Base-by-base conservation (phyloP, 2,888 invertebrate species). In the Hemistola chrysoprasaria region DNA sequence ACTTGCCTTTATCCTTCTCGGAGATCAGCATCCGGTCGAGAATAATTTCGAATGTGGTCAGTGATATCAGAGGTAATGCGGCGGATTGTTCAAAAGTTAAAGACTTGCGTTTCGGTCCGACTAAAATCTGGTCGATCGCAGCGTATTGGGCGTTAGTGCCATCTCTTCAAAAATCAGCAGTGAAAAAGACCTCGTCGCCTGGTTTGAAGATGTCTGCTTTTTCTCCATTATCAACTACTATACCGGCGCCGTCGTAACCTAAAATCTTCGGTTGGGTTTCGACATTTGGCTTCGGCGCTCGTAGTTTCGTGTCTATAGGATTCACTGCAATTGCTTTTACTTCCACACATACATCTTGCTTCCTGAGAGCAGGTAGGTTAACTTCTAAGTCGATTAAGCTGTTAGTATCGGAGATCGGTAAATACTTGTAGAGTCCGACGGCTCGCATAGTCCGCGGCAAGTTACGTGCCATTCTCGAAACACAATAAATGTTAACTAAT, bases 241-340 rank as follows among this genome's bases (percentile, higher is more conserved):
- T 50, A 10, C 86, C 87, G 3, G 87, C 64, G n/a, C 86, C 87
- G 40, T 87, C 87, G 65, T 71, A 85, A 28, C 86, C 86, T 10
- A 87, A 61, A 40, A 87, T 79, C 11, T 71, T 65, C 0, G 83
- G 77, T 1, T 53, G 31, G 0, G 58, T 47, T 59, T 81, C 79
- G 6, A 77, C 46, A 31, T 55, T 57, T 1, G 74, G 60, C 39
- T 82, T 84, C 1, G 80, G 81, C 1, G 83, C 78, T 7, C 85
- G 64, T 48, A 62, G 48, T 46, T 85, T 86, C 0, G 78, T 69
- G 38, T 86, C 85, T 11, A 85, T 77, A 2, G 86, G 84, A 50
- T 86, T 86, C 1, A 85, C 70, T 8, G 83, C 61, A 1, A 58
- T 66, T 7, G 85, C 80, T 40, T 79, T 83, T 6, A 86, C 84